Percentiles rank a stretch among this genome's conserved stretches.
Conservation (phyloP, 2,888 invertebrate genomes). For the Amphimallon solstitiale region DNA sequence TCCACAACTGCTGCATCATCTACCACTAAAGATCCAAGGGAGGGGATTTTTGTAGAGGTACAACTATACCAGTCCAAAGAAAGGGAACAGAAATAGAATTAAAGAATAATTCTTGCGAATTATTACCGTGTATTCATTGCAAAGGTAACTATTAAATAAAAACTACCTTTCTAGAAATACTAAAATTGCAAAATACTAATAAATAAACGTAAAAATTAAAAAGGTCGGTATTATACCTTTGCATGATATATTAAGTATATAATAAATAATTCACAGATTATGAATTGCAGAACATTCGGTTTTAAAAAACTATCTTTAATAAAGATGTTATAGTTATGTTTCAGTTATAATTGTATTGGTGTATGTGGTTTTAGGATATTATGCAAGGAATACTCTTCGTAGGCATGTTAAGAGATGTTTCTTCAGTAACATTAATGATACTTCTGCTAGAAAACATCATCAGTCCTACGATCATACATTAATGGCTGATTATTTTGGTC, state of each 20-base stretch:
- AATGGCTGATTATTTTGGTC: constrained; percentile 2
- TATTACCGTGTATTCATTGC: constrained; percentile 9
- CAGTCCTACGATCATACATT: constrained; percentile 4
- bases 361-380: neutral
- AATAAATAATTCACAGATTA: neutral
- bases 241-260: neutral
- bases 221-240: neutral
- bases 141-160: neutral
- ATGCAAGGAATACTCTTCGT: constrained; percentile 5
- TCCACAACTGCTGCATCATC: too few species aligned
- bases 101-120: neutral
- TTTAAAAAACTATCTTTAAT: neutral
- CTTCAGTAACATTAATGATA: neutral
- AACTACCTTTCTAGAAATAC: neutral
- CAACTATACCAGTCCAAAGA: neutral
- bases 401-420: neutral
- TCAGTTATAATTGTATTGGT: too few species aligned
- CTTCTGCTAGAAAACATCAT: neutral
- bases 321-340: neutral
- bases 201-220: neutral
- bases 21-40: neutral
- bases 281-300: neutral
- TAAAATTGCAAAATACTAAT: neutral
- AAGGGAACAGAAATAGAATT: neutral
- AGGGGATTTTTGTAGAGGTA: constrained; percentile 1